Base-by-base conservation (phyloP, 1,140 invertebrate species). In the Pseudobourletiella spinata region DNA sequence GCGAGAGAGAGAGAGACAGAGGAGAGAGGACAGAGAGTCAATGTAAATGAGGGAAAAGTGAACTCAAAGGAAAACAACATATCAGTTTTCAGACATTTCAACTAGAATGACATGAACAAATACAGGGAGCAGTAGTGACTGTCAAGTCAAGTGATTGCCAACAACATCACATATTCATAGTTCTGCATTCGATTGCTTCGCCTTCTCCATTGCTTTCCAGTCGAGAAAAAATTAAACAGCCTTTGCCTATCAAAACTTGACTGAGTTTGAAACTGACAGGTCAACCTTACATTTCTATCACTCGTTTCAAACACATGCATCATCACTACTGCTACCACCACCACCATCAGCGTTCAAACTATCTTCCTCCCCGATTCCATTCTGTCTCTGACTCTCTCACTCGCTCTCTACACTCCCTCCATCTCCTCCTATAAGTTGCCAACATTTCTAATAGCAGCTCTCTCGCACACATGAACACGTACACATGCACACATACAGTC, bases 11-110 rank as follows among this genome's bases (percentile, higher is more conserved):
- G 46, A 25, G 24, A 25, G 46, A 42, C 11, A 18, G 18, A 42
- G 46, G 14, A 15, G 18, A 11, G 6, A 22, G 15, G 18, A 22
- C 8, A 22, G 46, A 11, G 46, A 15, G 46, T 50, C 15, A 6
- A n/a, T 50, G 26, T 50, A 59, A 59, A 50, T 59, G 44, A 46
- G 50, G 50, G 32, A 30, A 59, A 59, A n/a, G n/a, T n/a, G 55
- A 57, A 46, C 24, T 59, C 48, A 57, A 64, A 67, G 55, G 55
- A 64, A 64, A 64, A 67, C 59, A 67, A 59, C 46, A 64, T 64
- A 67, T 67, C 66, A 57, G 59, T 64, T 67, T 67, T 67, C 66
- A 67, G 29, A 61, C 59, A 32, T 64, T 67, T 61, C 66, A 67
- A 57, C 35, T 26, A 59, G 57, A 67, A 58, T 67, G 65, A 67